These are phyloP conservation scores for Hydrotaea cyrtoneurina DNA, from an alignment of 2,888 invertebrate species.

Conservation along the genomic window DNA sequence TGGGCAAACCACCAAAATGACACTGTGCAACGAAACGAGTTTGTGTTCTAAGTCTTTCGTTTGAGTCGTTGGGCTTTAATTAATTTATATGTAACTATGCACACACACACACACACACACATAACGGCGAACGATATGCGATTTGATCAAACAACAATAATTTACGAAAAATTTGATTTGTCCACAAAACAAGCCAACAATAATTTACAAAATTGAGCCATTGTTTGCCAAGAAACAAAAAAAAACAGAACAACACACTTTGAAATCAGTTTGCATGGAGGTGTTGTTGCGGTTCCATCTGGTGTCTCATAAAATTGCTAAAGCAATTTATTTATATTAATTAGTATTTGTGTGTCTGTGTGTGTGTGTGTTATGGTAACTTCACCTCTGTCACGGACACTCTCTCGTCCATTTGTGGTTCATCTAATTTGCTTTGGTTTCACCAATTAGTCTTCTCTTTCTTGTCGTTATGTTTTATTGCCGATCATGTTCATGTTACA, in stretches of 20 bases:
- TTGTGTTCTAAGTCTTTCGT: slow-evolving; percentile 59
- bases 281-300: slow-evolving; percentile 7
- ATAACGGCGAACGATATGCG: too few relatives aligned
- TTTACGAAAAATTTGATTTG: not conserved
- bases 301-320: not conserved
- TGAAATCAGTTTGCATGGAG: not conserved
- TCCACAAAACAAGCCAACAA: not conserved
- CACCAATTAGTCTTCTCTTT: slow-evolving; percentile 1
- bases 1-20: not conserved
- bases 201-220: slow-evolving; percentile 10
- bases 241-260: not conserved
- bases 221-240: not conserved
- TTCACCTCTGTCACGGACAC: not conserved
- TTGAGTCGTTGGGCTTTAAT: slow-evolving; percentile 10
- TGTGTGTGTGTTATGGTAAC: too few relatives aligned
- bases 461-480: not conserved
- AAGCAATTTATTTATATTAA: too few relatives aligned
- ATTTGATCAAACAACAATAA: too few relatives aligned
- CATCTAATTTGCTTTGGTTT: not conserved
- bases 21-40: slow-evolving; percentile 21
- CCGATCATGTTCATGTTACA: not conserved
- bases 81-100: not conserved
- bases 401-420: not conserved
- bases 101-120: not conserved
- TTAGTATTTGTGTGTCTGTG: too few relatives aligned